A percentile compares a stretch with the other conserved stretches of the same genome.
phyloP scores from a whole-genome alignment of 2,113 vertebrate species.

The Gasterosteus nipponicus region DNA sequence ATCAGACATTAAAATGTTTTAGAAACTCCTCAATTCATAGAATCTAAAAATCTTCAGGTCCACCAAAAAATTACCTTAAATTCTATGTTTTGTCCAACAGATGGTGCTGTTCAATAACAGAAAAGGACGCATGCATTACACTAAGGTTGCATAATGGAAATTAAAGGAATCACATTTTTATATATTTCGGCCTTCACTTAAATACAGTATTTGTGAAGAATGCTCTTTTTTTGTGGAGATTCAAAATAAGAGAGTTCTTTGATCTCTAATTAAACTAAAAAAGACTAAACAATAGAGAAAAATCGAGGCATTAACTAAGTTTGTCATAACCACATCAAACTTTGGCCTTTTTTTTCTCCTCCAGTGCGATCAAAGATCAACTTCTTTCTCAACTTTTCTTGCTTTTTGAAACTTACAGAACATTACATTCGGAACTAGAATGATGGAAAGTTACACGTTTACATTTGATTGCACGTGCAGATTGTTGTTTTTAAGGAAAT shows the following conservation, averaged over 20 bases:
- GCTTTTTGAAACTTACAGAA: not conserved
- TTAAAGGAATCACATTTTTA: not conserved
- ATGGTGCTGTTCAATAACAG: constrained; percentile 28
- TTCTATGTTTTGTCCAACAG: constrained; percentile 50
- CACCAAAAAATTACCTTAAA: constrained; percentile 39
- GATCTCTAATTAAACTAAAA: not conserved
- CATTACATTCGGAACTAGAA: not conserved
- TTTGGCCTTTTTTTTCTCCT: not conserved
- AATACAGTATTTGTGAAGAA: not conserved
- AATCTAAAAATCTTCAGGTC: not conserved
- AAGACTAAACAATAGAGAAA: not conserved
- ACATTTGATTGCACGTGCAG: not conserved
- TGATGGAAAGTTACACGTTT: not conserved
- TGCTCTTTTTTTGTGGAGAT: not conserved
- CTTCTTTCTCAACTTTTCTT: not conserved
- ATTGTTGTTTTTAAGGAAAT: not conserved
- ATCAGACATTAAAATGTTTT: not conserved
- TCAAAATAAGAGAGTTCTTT: not conserved
- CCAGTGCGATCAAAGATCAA: not conserved
- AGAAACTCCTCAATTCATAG: not conserved
- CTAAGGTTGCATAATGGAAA: not conserved
- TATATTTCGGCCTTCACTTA: not conserved
- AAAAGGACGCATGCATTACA: constrained; percentile 16
- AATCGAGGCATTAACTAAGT: not conserved
- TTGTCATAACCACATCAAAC: not conserved